Conservation (phyloP, 1,140 invertebrate species). For the Meloidogyne hapla region DNA sequence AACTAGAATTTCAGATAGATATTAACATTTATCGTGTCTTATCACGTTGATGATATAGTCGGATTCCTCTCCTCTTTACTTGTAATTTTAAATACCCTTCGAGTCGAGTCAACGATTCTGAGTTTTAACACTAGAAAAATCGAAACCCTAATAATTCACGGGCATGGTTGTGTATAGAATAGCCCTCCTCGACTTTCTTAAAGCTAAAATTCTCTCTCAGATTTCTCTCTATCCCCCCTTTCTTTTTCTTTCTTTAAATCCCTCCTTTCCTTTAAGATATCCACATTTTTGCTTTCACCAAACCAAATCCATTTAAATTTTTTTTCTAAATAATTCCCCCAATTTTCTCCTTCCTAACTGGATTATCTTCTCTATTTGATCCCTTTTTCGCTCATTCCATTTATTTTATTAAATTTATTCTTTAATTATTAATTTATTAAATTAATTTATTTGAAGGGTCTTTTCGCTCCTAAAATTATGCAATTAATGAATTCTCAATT, state of each 20-base stretch:
- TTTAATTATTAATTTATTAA: background rate
- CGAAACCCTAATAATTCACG: too few species aligned
- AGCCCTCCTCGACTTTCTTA: too few species aligned
- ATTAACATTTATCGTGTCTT: too few species aligned
- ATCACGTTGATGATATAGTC: too few species aligned
- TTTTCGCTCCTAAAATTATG: background rate
- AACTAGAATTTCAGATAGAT: too few species aligned
- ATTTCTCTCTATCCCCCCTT: background rate
- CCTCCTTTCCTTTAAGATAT: slow-evolving; percentile 19
- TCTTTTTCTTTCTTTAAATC: slow-evolving; percentile 22
- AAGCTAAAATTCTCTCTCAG: too few species aligned
- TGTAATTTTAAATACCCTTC: too few species aligned
- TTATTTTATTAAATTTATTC: too few species aligned
- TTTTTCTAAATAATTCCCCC: background rate
- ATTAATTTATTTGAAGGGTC: background rate
- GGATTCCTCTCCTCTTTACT: too few species aligned
- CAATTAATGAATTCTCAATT: background rate
- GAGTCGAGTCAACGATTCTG: too few species aligned
- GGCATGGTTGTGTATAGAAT: too few species aligned
- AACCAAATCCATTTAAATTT: background rate
- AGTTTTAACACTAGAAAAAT: too few species aligned
- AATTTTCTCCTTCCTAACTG: background rate
- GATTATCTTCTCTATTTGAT: background rate
- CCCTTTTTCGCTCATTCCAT: slow-evolving; percentile 9
- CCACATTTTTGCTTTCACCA: slow-evolving; percentile 13